Base-by-base conservation (phyloP, 2,113 vertebrate species). In the Parus major region DNA sequence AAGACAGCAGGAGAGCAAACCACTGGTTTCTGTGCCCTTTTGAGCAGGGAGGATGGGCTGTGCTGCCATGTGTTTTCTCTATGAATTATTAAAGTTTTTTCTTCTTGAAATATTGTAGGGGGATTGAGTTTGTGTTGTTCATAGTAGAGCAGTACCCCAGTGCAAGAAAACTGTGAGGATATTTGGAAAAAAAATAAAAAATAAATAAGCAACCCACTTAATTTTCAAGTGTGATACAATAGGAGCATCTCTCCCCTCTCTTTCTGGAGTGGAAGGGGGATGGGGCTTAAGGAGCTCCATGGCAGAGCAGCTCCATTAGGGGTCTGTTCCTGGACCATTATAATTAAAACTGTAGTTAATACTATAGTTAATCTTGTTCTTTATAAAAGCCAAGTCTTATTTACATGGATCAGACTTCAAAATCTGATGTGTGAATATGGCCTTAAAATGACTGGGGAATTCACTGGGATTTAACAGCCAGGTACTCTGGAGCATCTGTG, bases 1-100 rank as follows among this genome's bases (percentile, higher is more conserved):
- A 95, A 95, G 88, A 75, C 93, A 88, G 94, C 94, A 92, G 95
- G 96, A 95, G 92, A 86, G 93, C 78, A 86, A 94, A 82, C 31
- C 94, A 49, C 90, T 90, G 93, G 49, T 93, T 86, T 93, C 92
- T 73, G 75, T 83, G 92, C 82, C 79, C 75, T 82, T 80, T 39
- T 68, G 87, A 95, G 25, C 82, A 81, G 90, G 93, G 90, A 93
- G 88, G 90, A 95, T 71, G 79, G 92, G 88, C 93, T 94, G 85
- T 52, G 75, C 92, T 95, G 29, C 75, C 17, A 15, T 64, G 64
- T 59, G 56, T 89, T 91, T 93, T 86, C 81, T 65, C 41, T 42
- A 64, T 75, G 80, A 86, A 91, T 92, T 91, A 82, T 91, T 91
- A 2, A 86, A 92, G 27, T 46, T 81, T 75, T 75, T 75, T 7